Percentiles rank a stretch among this genome's conserved stretches.
Evolutionary conservation across 1,140 invertebrate species (phyloP).

Genomic region (Drosophila arizonae): DNA sequence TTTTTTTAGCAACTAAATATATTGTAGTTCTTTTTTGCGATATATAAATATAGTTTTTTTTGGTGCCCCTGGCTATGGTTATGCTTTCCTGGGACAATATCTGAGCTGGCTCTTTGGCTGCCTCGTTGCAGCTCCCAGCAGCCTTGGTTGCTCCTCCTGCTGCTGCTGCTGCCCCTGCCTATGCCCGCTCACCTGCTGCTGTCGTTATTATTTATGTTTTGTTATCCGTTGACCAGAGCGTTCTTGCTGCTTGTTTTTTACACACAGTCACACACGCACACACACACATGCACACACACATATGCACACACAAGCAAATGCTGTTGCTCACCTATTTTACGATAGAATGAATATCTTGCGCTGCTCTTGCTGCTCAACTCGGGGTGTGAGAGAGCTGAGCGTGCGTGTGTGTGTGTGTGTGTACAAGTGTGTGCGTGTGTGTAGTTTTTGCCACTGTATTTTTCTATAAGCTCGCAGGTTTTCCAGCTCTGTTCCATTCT

Average conservation of each 20-base stretch:
- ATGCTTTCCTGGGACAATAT: slow-evolving; percentile 31
- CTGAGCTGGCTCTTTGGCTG: slow-evolving; percentile 15
- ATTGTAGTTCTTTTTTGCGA: not conserved
- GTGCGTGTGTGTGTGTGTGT: slow-evolving; percentile 22
- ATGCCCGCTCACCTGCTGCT: slow-evolving; percentile 24
- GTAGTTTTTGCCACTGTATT: slow-evolving; percentile 77
- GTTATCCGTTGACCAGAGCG: slow-evolving; percentile 81
- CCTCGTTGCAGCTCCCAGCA: slow-evolving; percentile 21
- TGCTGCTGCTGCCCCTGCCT: slow-evolving; percentile 7
- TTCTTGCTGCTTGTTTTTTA: slow-evolving; percentile 62
- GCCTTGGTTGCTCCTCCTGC: slow-evolving; percentile 25
- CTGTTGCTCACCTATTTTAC: slow-evolving; percentile 75
- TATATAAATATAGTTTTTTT: too few relatives aligned
- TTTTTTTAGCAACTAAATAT: not conserved
- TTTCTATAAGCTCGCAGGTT: slow-evolving; percentile 71
- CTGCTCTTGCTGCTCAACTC: slow-evolving; percentile 39
- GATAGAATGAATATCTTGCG: slow-evolving; percentile 80
- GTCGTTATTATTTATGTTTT: slow-evolving; percentile 82
- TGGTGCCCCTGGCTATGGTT: slow-evolving; percentile 12
- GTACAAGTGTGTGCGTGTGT: slow-evolving; percentile 34
- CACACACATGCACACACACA: too few relatives aligned
- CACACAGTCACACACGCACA: slow-evolving; percentile 16
- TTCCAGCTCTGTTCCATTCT: slow-evolving; percentile 42
- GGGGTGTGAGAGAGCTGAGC: not conserved
- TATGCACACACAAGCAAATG: slow-evolving; percentile 27